phyloP scores from a whole-genome alignment of 2,113 vertebrate species.

The Hippocampus comes region DNA sequence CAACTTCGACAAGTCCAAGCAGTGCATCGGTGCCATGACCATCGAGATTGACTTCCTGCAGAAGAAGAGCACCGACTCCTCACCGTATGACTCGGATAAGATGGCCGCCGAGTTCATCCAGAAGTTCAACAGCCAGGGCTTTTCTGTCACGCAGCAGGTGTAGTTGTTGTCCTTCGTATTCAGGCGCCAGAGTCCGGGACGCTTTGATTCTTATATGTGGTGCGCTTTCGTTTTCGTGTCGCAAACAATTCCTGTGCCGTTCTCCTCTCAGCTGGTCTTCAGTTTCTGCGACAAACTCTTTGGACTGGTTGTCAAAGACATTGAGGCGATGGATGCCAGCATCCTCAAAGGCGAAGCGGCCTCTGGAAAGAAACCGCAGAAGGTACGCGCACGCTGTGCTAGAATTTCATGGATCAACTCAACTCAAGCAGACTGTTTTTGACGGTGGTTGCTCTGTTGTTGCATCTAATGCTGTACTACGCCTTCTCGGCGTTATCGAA shows the following conservation, averaged over 20 bases:
- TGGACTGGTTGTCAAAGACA: constrained; percentile 88
- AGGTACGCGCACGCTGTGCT: constrained; percentile 69
- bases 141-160: constrained; percentile 93
- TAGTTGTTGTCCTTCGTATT: too few relatives aligned
- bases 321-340: constrained; percentile 96
- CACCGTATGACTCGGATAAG: constrained; percentile 93
- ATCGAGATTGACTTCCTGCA: constrained; percentile 98
- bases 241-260: neutral
- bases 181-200: neutral
- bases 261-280: constrained; percentile 84
- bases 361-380: constrained; percentile 85
- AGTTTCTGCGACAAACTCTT: constrained; percentile 96
- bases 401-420: neutral
- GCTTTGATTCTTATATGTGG: neutral
- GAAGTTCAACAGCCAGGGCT: constrained; percentile 94
- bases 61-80: constrained; percentile 93
- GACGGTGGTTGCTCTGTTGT: too few relatives aligned
- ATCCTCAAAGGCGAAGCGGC: constrained; percentile 88
- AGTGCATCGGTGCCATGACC: constrained; percentile 93
- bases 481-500: too few relatives aligned
- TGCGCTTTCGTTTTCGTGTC: neutral
- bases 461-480: too few relatives aligned
- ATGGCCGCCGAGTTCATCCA: constrained; percentile 98
- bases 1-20: constrained; percentile 94
- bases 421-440: too few relatives aligned